Conservation (phyloP, 1,140 invertebrate genomes). For the Neodiprion fabricii region DNA sequence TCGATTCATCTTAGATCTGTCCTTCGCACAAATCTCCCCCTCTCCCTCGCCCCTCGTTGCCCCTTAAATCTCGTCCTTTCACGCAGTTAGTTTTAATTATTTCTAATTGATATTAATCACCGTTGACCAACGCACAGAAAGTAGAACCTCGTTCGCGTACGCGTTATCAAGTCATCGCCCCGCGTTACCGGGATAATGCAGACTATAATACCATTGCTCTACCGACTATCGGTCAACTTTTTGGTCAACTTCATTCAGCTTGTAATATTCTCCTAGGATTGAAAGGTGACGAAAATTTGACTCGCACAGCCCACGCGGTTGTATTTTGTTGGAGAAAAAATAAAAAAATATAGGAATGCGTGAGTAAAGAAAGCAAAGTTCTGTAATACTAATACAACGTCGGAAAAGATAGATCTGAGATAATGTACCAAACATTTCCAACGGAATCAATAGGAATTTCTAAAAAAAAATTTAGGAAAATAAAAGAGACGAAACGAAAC, state of each 20-base stretch:
- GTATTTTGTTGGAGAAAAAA: neutral
- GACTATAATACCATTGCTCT: neutral
- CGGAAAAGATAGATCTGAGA: neutral
- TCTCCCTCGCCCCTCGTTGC: neutral
- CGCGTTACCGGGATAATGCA: neutral
- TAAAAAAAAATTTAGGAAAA: neutral
- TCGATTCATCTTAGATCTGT: conserved; percentile 6
- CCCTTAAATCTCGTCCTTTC: neutral
- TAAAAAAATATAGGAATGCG: no score
- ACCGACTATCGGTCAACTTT: neutral
- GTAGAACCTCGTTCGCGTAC: neutral
- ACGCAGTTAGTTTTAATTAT: neutral
- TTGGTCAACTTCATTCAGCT: neutral
- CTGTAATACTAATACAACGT: neutral
- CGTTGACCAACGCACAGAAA: neutral
- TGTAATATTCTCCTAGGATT: neutral
- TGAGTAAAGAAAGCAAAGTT: no score
- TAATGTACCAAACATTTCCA: conserved; percentile 1
- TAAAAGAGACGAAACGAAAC: neutral
- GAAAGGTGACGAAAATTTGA: neutral
- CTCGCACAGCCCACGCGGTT: neutral
- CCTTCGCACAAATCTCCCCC: neutral
- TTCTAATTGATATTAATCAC: conserved; percentile 5
- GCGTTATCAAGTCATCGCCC: neutral
- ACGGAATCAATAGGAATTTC: conserved; percentile 7